phyloP scores from a whole-genome alignment of 2,113 vertebrate species.

The Bostrychus sinensis region DNA sequence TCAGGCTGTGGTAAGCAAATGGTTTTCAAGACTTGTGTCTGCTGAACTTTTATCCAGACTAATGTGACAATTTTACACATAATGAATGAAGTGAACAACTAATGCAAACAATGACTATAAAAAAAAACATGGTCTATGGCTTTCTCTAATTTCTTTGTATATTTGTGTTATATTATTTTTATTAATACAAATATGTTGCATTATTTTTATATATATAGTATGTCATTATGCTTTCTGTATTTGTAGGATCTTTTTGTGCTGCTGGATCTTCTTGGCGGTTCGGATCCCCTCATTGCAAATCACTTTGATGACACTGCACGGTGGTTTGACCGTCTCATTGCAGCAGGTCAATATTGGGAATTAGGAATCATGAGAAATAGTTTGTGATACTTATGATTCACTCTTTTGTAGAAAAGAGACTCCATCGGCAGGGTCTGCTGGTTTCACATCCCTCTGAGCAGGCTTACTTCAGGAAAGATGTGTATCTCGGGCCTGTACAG shows the following conservation, averaged over 20 bases:
- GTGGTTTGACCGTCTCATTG: slow-evolving; percentile 87
- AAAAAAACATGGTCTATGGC: too few species aligned
- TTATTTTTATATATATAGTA: not conserved
- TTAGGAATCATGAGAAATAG: not conserved
- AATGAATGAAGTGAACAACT: not conserved
- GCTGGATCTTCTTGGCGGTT: slow-evolving; percentile 87
- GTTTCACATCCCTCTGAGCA: slow-evolving; percentile 79
- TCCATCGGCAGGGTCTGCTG: slow-evolving; percentile 84
- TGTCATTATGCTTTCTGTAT: not conserved
- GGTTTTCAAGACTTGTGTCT: not conserved
- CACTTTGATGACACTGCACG: slow-evolving; percentile 87
- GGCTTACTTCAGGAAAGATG: slow-evolving; percentile 85
- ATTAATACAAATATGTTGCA: too few species aligned
- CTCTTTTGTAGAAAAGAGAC: slow-evolving; percentile 81
- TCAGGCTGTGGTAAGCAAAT: slow-evolving; percentile 82
- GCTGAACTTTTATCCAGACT: not conserved
- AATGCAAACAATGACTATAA: not conserved
- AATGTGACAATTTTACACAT: not conserved
- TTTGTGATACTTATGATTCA: not conserved
- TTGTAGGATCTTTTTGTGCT: slow-evolving; percentile 87
- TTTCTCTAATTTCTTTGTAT: not conserved
- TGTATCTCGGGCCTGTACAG: slow-evolving; percentile 83
- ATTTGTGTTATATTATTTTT: not conserved
- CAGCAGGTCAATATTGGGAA: slow-evolving; percentile 75
- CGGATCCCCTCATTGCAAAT: slow-evolving; percentile 84